Evolutionary conservation across 2,888 invertebrate species (phyloP).

Genomic region (Caenorhabditis sp.): DNA sequence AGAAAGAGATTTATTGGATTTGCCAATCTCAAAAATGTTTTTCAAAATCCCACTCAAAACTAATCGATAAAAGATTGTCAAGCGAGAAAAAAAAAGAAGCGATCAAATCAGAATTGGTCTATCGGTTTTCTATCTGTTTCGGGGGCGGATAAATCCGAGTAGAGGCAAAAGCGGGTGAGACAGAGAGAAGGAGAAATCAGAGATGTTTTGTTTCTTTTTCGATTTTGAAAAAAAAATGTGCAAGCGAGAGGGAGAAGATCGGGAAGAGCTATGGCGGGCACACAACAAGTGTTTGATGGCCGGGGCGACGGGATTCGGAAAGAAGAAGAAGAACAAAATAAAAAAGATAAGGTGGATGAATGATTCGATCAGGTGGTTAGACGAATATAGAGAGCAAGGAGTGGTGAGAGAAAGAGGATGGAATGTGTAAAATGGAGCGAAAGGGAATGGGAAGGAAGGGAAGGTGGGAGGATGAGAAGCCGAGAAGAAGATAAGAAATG

Average conservation of each 20-base stretch:
- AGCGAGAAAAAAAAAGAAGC: neutral
- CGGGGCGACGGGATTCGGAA: neutral
- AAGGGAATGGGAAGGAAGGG: conserved; percentile 1
- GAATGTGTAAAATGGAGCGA: conserved; percentile 9
- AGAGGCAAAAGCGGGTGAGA: neutral
- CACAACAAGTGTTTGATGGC: neutral
- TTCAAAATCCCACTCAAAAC: neutral
- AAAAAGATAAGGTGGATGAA: neutral
- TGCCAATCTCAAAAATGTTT: too few species aligned
- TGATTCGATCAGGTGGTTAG: neutral
- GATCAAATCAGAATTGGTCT: neutral
- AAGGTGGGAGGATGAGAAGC: neutral
- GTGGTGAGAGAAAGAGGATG: neutral
- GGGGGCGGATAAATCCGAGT: neutral
- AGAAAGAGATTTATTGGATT: too few species aligned
- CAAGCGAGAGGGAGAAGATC: neutral
- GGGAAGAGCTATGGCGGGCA: too few species aligned
- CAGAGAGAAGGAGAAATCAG: conserved; percentile 2
- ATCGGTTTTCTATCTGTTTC: conserved; percentile 1
- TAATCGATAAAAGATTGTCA: neutral
- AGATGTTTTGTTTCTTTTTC: conserved; percentile 1
- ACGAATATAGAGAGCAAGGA: too few species aligned
- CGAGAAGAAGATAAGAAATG: neutral
- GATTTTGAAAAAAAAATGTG: neutral
- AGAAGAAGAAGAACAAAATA: too few species aligned